Conservation (phyloP, 2,888 invertebrate species). For the Lutraria lutraria region DNA sequence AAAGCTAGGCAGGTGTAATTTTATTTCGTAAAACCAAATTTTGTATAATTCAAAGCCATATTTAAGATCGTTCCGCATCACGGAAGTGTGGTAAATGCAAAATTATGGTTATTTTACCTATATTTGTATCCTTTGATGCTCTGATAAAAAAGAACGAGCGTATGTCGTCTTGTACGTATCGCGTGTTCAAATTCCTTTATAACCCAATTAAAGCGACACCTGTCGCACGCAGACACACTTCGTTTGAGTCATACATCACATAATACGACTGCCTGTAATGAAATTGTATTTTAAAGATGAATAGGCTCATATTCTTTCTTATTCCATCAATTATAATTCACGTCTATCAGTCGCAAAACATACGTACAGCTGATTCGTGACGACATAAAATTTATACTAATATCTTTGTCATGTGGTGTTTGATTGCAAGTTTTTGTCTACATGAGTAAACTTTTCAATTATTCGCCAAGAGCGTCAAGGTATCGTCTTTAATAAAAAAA, state of each 20-base stretch:
- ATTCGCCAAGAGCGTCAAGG: neutral
- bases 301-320: neutral
- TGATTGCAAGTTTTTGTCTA: neutral
- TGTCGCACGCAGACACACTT: slow-evolving; percentile 45
- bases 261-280: neutral
- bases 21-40: slow-evolving; percentile 44
- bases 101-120: slow-evolving; percentile 58
- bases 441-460: neutral
- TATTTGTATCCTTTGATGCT: slow-evolving; percentile 30
- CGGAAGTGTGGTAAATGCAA: slow-evolving; percentile 35
- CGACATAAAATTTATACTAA: neutral
- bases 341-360: neutral
- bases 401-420: neutral
- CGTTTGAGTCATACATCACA: slow-evolving; percentile 14
- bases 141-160: neutral
- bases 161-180: slow-evolving; percentile 39
- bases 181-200: slow-evolving; percentile 45
- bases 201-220: slow-evolving; percentile 39
- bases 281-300: neutral
- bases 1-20: slow-evolving; percentile 65
- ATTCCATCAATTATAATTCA: neutral
- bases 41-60: slow-evolving; percentile 20
- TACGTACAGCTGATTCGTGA: slow-evolving; percentile 3
- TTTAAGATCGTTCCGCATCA: slow-evolving; percentile 47
- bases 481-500: neutral